phyloP scores from a whole-genome alignment of 2,888 invertebrate genomes.

The Allolobophora icterica region DNA sequence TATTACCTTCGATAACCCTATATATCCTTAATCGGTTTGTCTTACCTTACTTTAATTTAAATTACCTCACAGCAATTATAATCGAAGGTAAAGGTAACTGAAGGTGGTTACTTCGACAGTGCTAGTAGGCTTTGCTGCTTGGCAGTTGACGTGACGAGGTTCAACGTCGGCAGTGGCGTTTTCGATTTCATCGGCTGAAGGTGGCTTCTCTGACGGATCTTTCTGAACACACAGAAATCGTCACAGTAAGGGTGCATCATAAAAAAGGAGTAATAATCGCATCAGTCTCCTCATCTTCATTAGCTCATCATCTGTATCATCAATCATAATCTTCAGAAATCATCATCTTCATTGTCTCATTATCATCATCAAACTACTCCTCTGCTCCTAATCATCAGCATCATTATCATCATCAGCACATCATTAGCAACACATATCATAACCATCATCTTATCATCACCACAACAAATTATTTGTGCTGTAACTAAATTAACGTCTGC shows the following conservation, averaged over 20 bases:
- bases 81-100: neutral
- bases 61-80: neutral
- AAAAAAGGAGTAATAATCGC: neutral
- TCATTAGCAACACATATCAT: no score
- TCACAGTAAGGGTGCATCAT: no score
- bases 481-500: no score
- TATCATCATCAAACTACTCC: neutral
- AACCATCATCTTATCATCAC: no score
- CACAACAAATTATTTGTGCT: no score
- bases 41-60: neutral
- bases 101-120: neutral
- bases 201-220: slow-evolving; percentile 47
- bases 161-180: neutral
- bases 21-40: no score
- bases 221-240: neutral
- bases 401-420: no score
- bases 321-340: neutral
- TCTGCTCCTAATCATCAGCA: no score
- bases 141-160: neutral
- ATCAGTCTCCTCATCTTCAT: neutral
- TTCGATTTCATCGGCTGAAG: neutral
- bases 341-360: neutral
- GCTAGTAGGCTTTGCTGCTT: neutral
- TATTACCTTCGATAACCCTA: no score
- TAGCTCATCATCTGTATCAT: neutral